These are phyloP conservation scores for Pogonomyrmex barbatus DNA, from an alignment of 1,140 invertebrate species.

Conservation along the genomic window DNA sequence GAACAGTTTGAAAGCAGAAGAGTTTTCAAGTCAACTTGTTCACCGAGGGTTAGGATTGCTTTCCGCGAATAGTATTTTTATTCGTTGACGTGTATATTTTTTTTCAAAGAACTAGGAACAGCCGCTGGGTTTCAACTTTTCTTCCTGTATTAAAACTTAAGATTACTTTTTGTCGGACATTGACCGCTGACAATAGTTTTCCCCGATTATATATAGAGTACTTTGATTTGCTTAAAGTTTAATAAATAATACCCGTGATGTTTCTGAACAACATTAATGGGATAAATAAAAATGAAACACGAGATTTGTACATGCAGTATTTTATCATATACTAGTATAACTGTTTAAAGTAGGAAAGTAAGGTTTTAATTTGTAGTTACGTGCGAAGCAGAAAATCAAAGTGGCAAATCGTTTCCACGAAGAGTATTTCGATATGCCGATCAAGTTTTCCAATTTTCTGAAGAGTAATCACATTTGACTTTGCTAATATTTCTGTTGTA, in stretches of 20 bases:
- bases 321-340: background rate
- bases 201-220: background rate
- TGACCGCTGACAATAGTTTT: background rate
- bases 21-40: constrained; percentile 27
- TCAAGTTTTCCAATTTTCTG: constrained; percentile 28
- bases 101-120: background rate
- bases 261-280: background rate
- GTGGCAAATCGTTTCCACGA: background rate
- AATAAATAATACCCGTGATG: background rate
- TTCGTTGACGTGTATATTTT: constrained; percentile 9
- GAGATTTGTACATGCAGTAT: background rate
- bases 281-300: background rate
- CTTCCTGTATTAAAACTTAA: constrained; percentile 4
- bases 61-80: constrained; percentile 9
- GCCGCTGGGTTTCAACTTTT: constrained; percentile 3
- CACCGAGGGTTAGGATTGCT: constrained; percentile 7
- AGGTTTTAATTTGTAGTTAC: constrained; percentile 12
- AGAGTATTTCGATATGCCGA: background rate
- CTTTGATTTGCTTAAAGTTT: background rate
- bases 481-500: background rate
- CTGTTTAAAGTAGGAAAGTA: background rate
- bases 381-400: constrained; percentile 8
- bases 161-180: background rate
- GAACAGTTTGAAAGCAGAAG: background rate
- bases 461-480: background rate